Evolutionary conservation across 2,113 vertebrate species (phyloP), one percentile per base, ranked within the genome.

Genomic region (Ptilonorhynchus violaceus): DNA sequence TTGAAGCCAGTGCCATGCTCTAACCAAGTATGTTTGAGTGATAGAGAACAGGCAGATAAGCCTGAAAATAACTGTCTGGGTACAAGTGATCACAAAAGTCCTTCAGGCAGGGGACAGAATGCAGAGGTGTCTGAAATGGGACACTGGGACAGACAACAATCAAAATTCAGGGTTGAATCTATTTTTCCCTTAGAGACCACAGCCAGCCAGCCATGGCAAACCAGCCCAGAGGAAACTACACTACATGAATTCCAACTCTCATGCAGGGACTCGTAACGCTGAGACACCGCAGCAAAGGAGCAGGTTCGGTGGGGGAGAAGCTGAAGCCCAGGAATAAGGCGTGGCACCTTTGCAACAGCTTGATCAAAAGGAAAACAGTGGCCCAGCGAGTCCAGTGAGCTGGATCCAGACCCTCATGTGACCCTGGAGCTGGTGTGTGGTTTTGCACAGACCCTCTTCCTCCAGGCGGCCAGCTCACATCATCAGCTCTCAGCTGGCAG

Each of bases 211-310:
- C n/a, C 31, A 31, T 19, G 27, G 56, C 42, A 85, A 88, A 75
- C 28, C 44, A 85, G 7, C 31, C 31, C 5, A 4, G 11, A 42
- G n/a, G 46, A 87, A 79, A 59, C 12, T 4, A 12, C 6, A 37
- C 22, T 37, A 17, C 19, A 4, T 28, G 35, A 60, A 46, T 55
- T 70, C 28, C 42, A 66, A 0, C 13, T 70, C 13, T 42, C 15
- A 25, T 1, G 1, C 17, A 42, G 22, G 12, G 9, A 19, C 25
- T 63, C 18, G 39, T 30, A 14, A 31, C 11, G 15, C 0, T 39
- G 68, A 85, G 63, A 41, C 13, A 37, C 1, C 13, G 13, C n/a
- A 59, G 25, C 9, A 81, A 46, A 49, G 56, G 15, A 70, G 31
- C 16, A 66, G 58, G 19, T 37, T 85, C 24, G 22, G 7, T 31